These are phyloP conservation scores for Nymphicus hollandicus DNA, from an alignment of 2,113 vertebrate genomes.

Conservation along the genomic window DNA sequence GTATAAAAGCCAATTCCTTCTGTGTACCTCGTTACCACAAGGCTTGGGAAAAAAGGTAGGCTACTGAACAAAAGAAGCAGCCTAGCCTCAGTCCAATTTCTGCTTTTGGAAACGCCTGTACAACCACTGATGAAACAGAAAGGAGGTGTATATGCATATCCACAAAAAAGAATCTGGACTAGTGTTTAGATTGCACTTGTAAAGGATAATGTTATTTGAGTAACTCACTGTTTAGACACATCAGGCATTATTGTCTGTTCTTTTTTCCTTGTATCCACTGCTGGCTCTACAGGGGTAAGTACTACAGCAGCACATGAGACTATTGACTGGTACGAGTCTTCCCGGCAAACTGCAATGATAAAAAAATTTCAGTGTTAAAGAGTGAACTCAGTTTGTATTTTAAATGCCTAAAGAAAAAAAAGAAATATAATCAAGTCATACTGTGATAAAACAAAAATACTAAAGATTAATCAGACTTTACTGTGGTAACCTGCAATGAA, in stretches of 20 bases:
- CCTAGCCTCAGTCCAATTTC: not conserved
- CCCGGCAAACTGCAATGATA: constrained; percentile 84
- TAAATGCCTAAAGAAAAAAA: not conserved
- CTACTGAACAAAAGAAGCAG: not conserved
- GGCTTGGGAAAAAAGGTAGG: not conserved
- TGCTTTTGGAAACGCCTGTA: not conserved
- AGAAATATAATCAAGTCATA: not conserved
- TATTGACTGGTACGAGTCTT: constrained; percentile 91
- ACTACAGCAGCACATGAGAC: constrained; percentile 88
- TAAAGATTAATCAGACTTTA: not conserved
- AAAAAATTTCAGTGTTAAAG: not conserved
- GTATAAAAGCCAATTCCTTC: not conserved
- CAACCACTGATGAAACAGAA: not conserved
- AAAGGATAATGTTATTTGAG: not conserved
- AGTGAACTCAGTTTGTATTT: not conserved
- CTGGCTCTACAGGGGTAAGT: constrained; percentile 79
- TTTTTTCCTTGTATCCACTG: constrained; percentile 75
- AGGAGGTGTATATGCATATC: not conserved
- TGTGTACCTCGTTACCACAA: not conserved
- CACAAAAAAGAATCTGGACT: not conserved
- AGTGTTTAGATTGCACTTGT: not conserved
- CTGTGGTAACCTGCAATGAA: not conserved
- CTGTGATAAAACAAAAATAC: not conserved
- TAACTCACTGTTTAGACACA: constrained; percentile 82
- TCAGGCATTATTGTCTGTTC: constrained; percentile 75